These are phyloP conservation scores for Budorcas taxicolor DNA, from an alignment of 2,113 vertebrate species.

Conservation along the genomic window DNA sequence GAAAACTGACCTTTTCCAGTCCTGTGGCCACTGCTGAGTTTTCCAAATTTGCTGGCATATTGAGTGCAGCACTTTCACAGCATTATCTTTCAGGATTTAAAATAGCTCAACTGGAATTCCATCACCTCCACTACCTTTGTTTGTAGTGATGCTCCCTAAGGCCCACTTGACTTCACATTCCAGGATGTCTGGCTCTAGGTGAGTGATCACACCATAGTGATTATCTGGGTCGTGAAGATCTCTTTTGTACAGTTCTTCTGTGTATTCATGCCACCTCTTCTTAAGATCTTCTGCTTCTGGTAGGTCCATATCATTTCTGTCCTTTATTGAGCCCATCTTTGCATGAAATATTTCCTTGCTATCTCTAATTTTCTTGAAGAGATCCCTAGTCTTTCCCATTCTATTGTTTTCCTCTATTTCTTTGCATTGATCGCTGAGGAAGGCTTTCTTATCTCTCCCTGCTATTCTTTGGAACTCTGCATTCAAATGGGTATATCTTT, in stretches of 20 bases:
- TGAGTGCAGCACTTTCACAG: neutral
- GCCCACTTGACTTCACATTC: neutral
- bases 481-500: neutral
- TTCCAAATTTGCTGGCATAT: neutral
- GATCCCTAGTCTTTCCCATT: neutral
- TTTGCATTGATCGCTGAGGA: neutral
- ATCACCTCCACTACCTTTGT: neutral
- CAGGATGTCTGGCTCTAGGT: neutral
- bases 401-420: neutral
- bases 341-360: neutral
- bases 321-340: neutral
- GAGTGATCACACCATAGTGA: neutral
- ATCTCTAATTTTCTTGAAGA: neutral
- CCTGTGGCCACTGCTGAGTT: neutral
- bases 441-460: neutral
- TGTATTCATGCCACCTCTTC: neutral
- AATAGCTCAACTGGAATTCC: neutral
- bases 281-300: neutral
- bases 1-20: neutral
- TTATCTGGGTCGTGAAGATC: neutral
- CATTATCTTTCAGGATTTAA: neutral
- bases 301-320: neutral
- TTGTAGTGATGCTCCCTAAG: neutral
- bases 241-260: neutral
- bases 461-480: neutral